phyloP scores from a whole-genome alignment of 2,113 vertebrate species.

The Coregonus clupeaformis region DNA sequence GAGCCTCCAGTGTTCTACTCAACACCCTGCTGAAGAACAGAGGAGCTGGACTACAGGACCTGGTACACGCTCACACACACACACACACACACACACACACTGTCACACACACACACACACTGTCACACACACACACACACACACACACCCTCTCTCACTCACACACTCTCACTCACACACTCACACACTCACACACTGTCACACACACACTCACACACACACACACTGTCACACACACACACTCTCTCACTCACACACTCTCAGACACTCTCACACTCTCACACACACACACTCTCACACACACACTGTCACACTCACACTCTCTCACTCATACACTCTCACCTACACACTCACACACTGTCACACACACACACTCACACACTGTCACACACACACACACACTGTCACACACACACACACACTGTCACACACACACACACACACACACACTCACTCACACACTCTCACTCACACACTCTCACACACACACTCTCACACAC shows the following conservation, averaged over 20 bases:
- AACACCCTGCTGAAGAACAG: conserved; percentile 87
- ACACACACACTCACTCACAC: conserved; percentile 13
- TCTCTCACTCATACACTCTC: too few species aligned
- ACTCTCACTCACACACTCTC: too few species aligned
- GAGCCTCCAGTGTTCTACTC: conserved; percentile 84
- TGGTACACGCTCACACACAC: conserved; percentile 68
- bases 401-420: conserved; percentile 16
- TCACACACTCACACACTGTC: conserved; percentile 10
- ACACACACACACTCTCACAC: not conserved
- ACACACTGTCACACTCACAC: conserved; percentile 14
- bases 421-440: not conserved
- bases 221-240: conserved; percentile 4
- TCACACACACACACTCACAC: conserved; percentile 13
- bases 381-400: not conserved
- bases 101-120: too few species aligned
- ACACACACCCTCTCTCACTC: not conserved
- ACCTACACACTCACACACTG: not conserved
- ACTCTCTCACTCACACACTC: not conserved
- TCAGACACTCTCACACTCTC: too few species aligned
- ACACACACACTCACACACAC: not conserved
- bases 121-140: conserved; percentile 9
- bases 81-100: not conserved
- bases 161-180: too few species aligned
- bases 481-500: not conserved
- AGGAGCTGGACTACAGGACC: conserved; percentile 80